Base-by-base conservation (phyloP, 2,888 invertebrate species). In the Ryuthela nishihirai region DNA sequence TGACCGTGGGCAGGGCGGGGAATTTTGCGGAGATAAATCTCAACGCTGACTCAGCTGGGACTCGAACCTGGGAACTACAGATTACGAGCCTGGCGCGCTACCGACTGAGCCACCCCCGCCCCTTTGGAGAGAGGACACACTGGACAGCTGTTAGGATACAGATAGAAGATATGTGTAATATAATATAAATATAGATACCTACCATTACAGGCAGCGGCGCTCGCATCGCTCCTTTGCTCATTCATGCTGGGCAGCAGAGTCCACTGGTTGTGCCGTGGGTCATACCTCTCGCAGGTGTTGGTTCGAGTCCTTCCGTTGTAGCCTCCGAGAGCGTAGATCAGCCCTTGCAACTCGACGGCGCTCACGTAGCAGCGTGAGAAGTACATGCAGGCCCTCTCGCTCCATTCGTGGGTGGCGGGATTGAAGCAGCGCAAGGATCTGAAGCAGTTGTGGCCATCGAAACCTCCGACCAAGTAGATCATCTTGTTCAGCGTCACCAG, bases 191-290 rank as follows among this genome's bases (percentile, higher is more conserved):
- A n/a, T n/a, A n/a, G n/a, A 2, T 18, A 54, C 68, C 69, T 71
- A 82, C 72, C 82, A 20, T 81, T 77, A 1, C 85, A 74, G 0
- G 82, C 79, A 0, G 85, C 84, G 0, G 87, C 85, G 62, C 86
- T 85, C 1, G 88, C 88, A 68, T 89, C 88, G 0, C 87, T 88
- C 9, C 89, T 77, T 68, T 82, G 82, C 55, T 68, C 64, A 77
- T 43, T 82, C 85, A 70, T 82, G 79, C 70, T 67, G 5, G 69
- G 63, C 1, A 75, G 66, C 29, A 70, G 52, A 15, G 68, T 67
- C 76, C 76, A 77, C 54, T 74, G 75, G 60, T 77, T 76, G 15
- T 62, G 64, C 2, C 34, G 32, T 3, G 56, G 54, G 42, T 72
- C 68, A 66, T 73, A 76, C 4, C 68, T 60, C 61, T 77, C 77